Evolutionary conservation across 2,797 vertebrate species (phyloP), one percentile per base, ranked within the genome.

Genomic region (Rhadinocentrus ornatus): DNA sequence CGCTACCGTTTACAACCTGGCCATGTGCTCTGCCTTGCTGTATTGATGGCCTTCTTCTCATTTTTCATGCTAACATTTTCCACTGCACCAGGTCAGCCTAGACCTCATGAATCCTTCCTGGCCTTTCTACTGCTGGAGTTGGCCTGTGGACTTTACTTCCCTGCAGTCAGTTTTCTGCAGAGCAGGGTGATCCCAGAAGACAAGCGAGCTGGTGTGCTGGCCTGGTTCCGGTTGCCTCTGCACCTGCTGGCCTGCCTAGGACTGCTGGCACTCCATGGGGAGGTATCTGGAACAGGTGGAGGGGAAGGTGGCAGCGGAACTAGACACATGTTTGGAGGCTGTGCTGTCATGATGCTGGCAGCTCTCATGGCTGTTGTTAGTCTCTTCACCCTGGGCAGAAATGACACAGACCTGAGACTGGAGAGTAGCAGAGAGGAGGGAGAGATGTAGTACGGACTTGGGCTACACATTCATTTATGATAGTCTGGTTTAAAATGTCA

Each of bases 51-150:
- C 0, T 96, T 97, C 87, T 96, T 97, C 82, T 96, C 96, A 46
- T 94, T 97, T 78, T 97, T 97, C 89, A 97, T 97, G 96, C 90
- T 98, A 79, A 96, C 94, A 16, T 97, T 97, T 88, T 97, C 96
- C 63, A 98, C 97, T 1, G 91, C 91, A 13, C 94, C 97, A 0
- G 95, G 96, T 24, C 96, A 97, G 76, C 96, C 96, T 18, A 92
- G 92, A 67, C 96, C 97, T 8, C 93, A 88, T 3, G 96, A 97
- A 75, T 97, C 97, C 63, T 95, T 98, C 59, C 86, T 97, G 29
- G 97, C 97, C 69, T 98, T 97, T 78, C 89, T 98, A 62, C 91
- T 97, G 52, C 95, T 98, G 12, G 97, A 98, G 77, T 85, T 98
- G 66, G 96, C 96, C 57, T 95, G 95, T 54, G 96, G 96, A 3